A percentile compares a stretch with the other conserved stretches of the same genome.
phyloP scores from a whole-genome alignment of 2,797 vertebrate genomes.

The Australoheros facetus region DNA sequence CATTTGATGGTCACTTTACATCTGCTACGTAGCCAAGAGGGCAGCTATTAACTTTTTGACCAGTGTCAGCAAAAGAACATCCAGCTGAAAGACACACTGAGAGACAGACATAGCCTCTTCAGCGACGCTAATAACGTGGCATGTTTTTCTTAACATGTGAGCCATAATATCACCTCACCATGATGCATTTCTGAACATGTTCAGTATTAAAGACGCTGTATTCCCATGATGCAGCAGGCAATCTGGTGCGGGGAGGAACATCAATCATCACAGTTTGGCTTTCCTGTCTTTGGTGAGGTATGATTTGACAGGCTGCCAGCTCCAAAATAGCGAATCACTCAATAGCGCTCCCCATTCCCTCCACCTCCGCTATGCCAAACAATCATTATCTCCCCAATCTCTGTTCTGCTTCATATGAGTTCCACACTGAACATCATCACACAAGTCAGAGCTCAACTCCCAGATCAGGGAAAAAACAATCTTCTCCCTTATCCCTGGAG shows the following conservation, averaged over 20 bases:
- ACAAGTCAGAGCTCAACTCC: conserved; percentile 37
- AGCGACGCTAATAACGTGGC: not conserved
- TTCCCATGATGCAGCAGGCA: conserved; percentile 61
- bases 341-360: conserved; percentile 35
- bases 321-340: conserved; percentile 61
- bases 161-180: conserved; percentile 18
- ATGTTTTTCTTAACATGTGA: conserved; percentile 28
- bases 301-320: conserved; percentile 60
- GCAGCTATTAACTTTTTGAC: not conserved
- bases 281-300: conserved; percentile 40
- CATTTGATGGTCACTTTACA: not conserved
- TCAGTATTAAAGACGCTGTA: conserved; percentile 37
- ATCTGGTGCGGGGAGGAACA: conserved; percentile 47
- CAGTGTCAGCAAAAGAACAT: not conserved
- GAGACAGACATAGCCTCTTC: not conserved
- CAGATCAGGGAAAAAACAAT: conserved; percentile 65
- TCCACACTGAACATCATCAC: conserved; percentile 57
- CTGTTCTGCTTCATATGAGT: conserved; percentile 54
- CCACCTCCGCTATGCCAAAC: conserved; percentile 64
- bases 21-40: not conserved
- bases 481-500: conserved; percentile 42
- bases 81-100: conserved; percentile 1
- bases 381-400: conserved; percentile 66
- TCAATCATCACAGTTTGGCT: conserved; percentile 56
- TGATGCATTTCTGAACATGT: conserved; percentile 27